Evolutionary conservation across 2,888 invertebrate genomes (phyloP), one percentile per base, ranked within the genome.

Genomic region (Xestia ashworthii): DNA sequence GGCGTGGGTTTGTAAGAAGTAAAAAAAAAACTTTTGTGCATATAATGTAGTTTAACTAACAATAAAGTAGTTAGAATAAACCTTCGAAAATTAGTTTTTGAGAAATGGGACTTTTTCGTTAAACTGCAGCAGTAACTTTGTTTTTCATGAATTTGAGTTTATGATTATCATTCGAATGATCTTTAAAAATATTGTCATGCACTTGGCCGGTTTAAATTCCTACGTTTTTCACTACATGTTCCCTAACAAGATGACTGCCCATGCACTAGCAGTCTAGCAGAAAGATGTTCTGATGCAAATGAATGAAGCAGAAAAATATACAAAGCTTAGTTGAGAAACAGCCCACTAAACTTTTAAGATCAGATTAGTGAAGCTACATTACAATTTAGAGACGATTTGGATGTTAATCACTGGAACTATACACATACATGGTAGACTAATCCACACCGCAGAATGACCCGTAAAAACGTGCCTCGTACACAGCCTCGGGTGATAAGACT

Each of bases 331-430:
- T 60, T 60, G 60, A 32, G 32, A 60, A 32, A 32, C 16, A 19
- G 1, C 4, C 19, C 19, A 12, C 14, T 8, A 48, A 32, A 32
- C 4, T 9, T 32, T 60, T 32, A 9, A 60, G 8, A 22, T 53
- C 2, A 41, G 25, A 46, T 38, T 38, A 41, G 8, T 14, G n/a
- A 46, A 25, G 22, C 16, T 74, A 19, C 6, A 14, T 25, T 41
- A 4, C 16, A 9, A 14, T 32, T 68, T 5, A 69, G 44, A 46
- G 6, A 41, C 9, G 14, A 44, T 77, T 46, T 44, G 8, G n/a
- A 77, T 62, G 12, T 8, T 69, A 25, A 79, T 50, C 14, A 60
- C 48, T 69, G 16, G 44, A 77, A 77, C 32, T 22, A 19, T 12
- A 48, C 19, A 48, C 53, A 53, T 25, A 60, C 50, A 38, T 44